phyloP scores from a whole-genome alignment of 2,888 invertebrate species.

The Pogonocherus hispidulus region DNA sequence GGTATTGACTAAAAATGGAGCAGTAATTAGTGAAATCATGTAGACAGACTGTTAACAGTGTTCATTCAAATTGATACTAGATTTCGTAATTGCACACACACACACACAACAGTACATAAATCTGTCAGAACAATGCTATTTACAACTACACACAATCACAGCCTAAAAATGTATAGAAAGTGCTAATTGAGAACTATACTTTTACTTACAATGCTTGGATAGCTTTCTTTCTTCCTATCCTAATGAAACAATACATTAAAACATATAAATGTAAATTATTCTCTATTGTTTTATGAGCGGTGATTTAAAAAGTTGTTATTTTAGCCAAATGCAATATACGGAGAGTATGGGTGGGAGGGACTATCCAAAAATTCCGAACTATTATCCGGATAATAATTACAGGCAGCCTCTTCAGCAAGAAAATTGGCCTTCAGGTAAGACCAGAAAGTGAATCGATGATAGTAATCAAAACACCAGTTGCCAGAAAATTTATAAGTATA shows the following conservation, averaged over 20 bases:
- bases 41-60: conserved; percentile 16
- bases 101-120: conserved; percentile 6
- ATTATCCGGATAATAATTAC: conserved; percentile 63
- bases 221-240: conserved; percentile 55
- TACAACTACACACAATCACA: conserved; percentile 27
- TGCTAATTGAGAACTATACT: conserved; percentile 18
- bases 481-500: too few relatives aligned
- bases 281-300: background rate
- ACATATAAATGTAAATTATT: conserved; percentile 15
- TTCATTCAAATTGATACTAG: background rate
- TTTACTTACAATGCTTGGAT: conserved; percentile 49
- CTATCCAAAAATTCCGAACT: conserved; percentile 50
- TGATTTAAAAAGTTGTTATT: conserved; percentile 33
- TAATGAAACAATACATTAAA: conserved; percentile 31
- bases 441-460: too few relatives aligned
- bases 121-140: conserved; percentile 23
- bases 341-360: conserved; percentile 45
- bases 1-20: too few relatives aligned
- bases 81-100: background rate
- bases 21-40: too few relatives aligned
- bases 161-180: conserved; percentile 35
- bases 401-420: conserved; percentile 57
- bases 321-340: conserved; percentile 60
- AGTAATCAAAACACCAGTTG: too few relatives aligned
- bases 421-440: conserved; percentile 54